phyloP scores from a whole-genome alignment of 2,113 vertebrate genomes.

The Girardinichthys multiradiatus region DNA sequence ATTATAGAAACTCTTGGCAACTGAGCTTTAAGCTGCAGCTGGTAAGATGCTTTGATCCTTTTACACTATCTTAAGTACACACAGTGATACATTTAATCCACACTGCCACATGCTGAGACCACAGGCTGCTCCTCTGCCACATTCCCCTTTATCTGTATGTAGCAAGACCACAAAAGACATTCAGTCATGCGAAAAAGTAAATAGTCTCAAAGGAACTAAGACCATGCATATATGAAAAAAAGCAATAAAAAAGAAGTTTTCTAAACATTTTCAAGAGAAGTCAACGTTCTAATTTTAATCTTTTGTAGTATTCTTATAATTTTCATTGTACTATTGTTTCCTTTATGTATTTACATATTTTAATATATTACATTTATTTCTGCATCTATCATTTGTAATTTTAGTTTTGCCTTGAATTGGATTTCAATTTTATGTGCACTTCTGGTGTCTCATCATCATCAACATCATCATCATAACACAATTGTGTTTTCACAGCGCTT shows the following conservation, averaged over 20 bases:
- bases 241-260: no score
- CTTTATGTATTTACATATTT: no score
- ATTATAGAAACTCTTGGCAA: slow-evolving; percentile 21
- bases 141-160: slow-evolving; percentile 39
- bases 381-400: no score
- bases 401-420: no score
- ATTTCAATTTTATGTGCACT: no score
- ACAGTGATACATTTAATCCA: slow-evolving; percentile 62
- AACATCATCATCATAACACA: no score
- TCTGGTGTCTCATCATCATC: no score
- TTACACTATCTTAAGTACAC: slow-evolving; percentile 50
- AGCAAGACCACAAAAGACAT: slow-evolving; percentile 8
- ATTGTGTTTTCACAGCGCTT: no score
- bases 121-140: slow-evolving; percentile 37
- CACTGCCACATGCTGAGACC: slow-evolving; percentile 30
- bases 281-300: no score
- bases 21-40: slow-evolving; percentile 20
- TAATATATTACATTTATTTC: no score
- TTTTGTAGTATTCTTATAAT: no score
- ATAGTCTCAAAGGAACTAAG: background rate
- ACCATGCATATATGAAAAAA: background rate
- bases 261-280: background rate
- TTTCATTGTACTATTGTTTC: no score
- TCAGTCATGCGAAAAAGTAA: background rate
- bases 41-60: slow-evolving; percentile 53